Evolutionary conservation across 2,113 vertebrate genomes (phyloP), one percentile per base, ranked within the genome.

Genomic region (Poicephalus gulielmi): DNA sequence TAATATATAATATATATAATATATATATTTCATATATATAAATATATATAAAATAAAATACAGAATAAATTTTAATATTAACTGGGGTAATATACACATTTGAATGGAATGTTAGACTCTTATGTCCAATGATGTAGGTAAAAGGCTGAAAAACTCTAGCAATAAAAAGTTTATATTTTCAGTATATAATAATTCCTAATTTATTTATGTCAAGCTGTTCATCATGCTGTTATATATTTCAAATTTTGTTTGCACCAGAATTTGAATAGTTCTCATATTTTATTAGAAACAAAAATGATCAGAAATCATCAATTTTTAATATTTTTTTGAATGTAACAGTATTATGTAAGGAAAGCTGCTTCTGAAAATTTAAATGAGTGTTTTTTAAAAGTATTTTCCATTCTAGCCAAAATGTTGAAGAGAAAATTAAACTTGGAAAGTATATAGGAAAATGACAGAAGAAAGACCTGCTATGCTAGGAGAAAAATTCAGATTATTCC

Each of bases 401-500:
- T 95, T 83, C 35, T 82, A 95, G 47, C n/a, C 59, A 89, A 63
- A 94, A 93, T 73, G 19, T 22, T 47, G 43, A 70, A 80, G 33
- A 92, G 16, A 94, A 90, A 82, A 86, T 85, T 55, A 84, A 71
- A 87, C 20, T 92, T 74, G n/a, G 19, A 82, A 86, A 89, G 14
- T 47, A 41, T 35, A 53, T 55, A 49, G 33, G 27, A 75, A 95
- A 84, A 89, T 76, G 46, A 55, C 10, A 76, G 27, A 41, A 87
- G 63, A 59, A 69, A 64, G 20, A 57, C 35, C 31, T 95, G 43
- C 24, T 71, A 63, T 91, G 22, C 44, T 90, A 78, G 70, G 77
- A 83, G 68, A 90, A 95, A 95, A 96, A 94, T 22, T 68, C 35
- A 49, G 20, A 62, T 88, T 89, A 71, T 47, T 93, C 8, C 53